phyloP scores from a whole-genome alignment of 1,140 invertebrate genomes.

The Rhizoglyphus robini region DNA sequence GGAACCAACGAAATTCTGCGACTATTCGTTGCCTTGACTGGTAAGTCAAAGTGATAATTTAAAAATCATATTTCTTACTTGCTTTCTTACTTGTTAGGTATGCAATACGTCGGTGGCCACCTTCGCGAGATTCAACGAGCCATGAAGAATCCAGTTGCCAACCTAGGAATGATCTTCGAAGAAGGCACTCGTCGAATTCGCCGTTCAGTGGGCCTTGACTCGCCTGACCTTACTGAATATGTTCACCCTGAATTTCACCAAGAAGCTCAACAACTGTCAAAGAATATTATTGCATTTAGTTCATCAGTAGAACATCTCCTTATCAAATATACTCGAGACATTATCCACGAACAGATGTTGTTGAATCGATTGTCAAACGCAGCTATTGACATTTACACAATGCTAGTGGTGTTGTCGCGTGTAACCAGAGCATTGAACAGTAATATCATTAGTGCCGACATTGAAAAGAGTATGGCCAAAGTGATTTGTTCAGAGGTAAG shows the following conservation, averaged over 20 bases:
- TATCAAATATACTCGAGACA: constrained; percentile 74
- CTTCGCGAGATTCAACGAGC: constrained; percentile 39
- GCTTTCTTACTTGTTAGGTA: background rate
- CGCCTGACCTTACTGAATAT: constrained; percentile 40
- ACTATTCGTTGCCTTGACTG: constrained; percentile 90
- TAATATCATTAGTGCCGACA: constrained; percentile 30
- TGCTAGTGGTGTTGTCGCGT: constrained; percentile 62
- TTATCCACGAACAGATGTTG: constrained; percentile 67
- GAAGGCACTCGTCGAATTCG: constrained; percentile 68
- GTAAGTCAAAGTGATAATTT: constrained; percentile 32
- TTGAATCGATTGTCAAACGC: constrained; percentile 58
- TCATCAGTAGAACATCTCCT: constrained; percentile 64
- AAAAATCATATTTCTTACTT: background rate
- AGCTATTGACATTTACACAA: constrained; percentile 58
- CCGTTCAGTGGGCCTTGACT: constrained; percentile 57
- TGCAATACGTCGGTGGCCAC: constrained; percentile 40
- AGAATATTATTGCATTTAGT: constrained; percentile 61
- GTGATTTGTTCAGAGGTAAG: constrained; percentile 48
- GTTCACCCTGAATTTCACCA: constrained; percentile 47
- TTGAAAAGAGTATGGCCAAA: constrained; percentile 56
- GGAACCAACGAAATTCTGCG: constrained; percentile 97
- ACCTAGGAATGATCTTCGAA: constrained; percentile 46
- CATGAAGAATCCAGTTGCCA: constrained; percentile 37
- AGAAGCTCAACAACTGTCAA: constrained; percentile 47
- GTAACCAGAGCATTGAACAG: constrained; percentile 50